Percentiles rank a stretch among this genome's conserved stretches.
These are phyloP conservation scores for Piaya cayana DNA, from an alignment of 2,113 vertebrate species.

Conservation along the genomic window DNA sequence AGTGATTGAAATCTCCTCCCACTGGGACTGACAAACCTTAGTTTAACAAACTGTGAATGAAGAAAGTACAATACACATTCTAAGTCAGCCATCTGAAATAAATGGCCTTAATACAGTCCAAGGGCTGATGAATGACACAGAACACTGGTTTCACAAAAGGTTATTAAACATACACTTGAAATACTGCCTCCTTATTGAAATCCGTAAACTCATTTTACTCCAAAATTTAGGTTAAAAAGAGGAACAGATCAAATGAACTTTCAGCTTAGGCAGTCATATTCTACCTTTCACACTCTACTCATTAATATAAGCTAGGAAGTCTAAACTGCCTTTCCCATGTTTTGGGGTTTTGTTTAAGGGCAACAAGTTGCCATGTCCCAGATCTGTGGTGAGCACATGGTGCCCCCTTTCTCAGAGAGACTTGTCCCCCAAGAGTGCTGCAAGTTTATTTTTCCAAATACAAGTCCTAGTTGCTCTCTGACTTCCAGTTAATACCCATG, in stretches of 20 bases:
- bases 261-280: background rate
- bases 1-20: background rate
- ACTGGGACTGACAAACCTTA: background rate
- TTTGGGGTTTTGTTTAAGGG: background rate
- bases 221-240: background rate
- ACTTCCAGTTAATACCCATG: background rate
- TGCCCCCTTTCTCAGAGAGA: background rate
- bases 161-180: background rate
- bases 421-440: accelerated
- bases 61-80: background rate
- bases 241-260: background rate
- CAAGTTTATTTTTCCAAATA: background rate
- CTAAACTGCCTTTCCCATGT: background rate
- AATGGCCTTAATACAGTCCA: background rate
- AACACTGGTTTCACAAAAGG: background rate
- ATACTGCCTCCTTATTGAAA: background rate
- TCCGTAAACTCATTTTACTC: background rate
- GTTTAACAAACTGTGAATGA: background rate
- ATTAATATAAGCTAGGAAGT: background rate
- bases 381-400: background rate
- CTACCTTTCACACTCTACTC: background rate
- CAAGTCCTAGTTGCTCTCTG: background rate
- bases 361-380: background rate
- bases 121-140: background rate
- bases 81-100: background rate